Percentiles rank a stretch among this genome's conserved stretches.
Evolutionary conservation across 2,797 vertebrate genomes (phyloP).

Genomic region (Sylvilagus floridanus): DNA sequence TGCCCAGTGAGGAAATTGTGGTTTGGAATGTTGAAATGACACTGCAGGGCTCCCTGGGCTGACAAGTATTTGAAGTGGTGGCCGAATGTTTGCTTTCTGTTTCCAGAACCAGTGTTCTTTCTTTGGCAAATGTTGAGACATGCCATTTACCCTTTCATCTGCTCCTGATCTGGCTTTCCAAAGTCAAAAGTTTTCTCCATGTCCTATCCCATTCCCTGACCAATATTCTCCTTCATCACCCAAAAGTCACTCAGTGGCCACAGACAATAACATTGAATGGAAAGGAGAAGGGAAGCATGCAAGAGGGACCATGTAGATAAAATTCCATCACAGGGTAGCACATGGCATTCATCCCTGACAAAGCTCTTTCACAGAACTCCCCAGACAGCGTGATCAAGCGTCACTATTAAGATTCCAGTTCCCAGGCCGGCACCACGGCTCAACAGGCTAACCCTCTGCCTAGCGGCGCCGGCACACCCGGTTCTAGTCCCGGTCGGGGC

Average conservation of each 20-base stretch:
- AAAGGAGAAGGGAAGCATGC: background rate
- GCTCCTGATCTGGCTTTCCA: background rate
- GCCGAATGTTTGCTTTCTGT: background rate
- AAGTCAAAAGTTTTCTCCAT: background rate
- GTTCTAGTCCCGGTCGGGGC: too few species aligned
- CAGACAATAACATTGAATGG: background rate
- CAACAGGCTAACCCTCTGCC: too few species aligned
- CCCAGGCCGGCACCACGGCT: too few species aligned
- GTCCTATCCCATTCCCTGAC: background rate
- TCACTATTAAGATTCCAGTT: background rate
- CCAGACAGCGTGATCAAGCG: rapidly evolving
- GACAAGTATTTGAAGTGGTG: background rate
- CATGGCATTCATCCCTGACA: background rate
- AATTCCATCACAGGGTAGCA: background rate
- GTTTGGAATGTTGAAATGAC: background rate
- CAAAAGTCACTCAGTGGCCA: background rate
- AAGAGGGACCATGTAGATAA: rapidly evolving
- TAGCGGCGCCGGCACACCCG: too few species aligned
- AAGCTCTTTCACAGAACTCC: background rate
- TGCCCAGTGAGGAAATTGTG: background rate
- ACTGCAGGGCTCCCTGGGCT: background rate
- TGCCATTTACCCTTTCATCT: background rate
- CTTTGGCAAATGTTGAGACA: background rate
- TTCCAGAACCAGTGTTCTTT: background rate
- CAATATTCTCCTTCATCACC: background rate